Percentiles rank a stretch among this genome's conserved stretches.
Evolutionary conservation across 2,113 vertebrate species (phyloP).

Genomic region (Neoarius graeffei): DNA sequence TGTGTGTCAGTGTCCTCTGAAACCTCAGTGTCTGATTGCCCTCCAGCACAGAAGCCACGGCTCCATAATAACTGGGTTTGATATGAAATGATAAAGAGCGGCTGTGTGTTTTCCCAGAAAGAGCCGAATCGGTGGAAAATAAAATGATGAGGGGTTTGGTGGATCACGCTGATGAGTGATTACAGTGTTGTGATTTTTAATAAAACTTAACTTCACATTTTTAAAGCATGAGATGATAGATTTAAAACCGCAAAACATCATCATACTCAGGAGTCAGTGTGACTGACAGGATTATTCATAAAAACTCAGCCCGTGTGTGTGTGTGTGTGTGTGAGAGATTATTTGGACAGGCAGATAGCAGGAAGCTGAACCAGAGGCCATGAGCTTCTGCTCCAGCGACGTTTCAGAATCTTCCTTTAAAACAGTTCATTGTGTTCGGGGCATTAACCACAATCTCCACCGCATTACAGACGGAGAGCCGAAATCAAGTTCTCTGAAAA

Average conservation of each 20-base stretch:
- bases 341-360: background rate
- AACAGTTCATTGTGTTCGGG: background rate
- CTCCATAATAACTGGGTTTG: constrained; percentile 72
- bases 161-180: constrained; percentile 65
- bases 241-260: background rate
- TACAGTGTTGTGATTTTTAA: constrained; percentile 66
- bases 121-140: constrained; percentile 72
- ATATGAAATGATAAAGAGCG: constrained; percentile 69
- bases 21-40: constrained; percentile 63
- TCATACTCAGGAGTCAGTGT: background rate
- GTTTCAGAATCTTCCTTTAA: background rate
- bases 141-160: constrained; percentile 57
- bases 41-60: constrained; percentile 63
- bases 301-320: background rate
- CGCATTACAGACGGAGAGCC: background rate
- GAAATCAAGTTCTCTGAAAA: constrained; percentile 70
- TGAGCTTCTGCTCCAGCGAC: background rate
- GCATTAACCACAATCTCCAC: background rate
- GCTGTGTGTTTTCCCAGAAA: constrained; percentile 59
- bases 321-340: background rate
- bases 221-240: constrained; percentile 44
- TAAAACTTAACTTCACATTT: constrained; percentile 69
- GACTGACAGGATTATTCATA: background rate
- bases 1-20: constrained; percentile 41
- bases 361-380: background rate